Conservation (phyloP, 2,113 vertebrate genomes). For the Pelobates fuscus region DNA sequence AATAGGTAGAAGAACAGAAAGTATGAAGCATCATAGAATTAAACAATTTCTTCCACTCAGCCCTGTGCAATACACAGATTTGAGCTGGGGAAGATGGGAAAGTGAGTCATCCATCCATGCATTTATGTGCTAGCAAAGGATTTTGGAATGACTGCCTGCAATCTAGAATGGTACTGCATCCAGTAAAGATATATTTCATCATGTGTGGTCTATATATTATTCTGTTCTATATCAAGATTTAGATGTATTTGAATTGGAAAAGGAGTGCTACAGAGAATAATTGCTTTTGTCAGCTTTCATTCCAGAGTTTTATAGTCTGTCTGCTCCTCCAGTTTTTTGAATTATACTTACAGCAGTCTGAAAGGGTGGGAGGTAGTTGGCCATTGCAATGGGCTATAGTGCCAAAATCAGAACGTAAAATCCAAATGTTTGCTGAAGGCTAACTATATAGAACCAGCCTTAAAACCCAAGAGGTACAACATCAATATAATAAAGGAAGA, state of each 20-base stretch:
- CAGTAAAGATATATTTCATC: conserved; percentile 22
- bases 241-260: conserved; percentile 23
- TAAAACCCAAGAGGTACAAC: neutral
- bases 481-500: neutral
- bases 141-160: neutral
- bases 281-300: conserved; percentile 14
- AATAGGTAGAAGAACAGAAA: conserved; percentile 35
- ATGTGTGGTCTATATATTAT: neutral
- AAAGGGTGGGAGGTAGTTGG: conserved; percentile 5
- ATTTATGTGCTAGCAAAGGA: neutral
- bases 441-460: neutral
- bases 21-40: conserved; percentile 10
- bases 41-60: neutral
- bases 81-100: neutral
- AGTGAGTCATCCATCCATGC: neutral
- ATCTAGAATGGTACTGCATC: neutral
- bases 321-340: conserved; percentile 13
- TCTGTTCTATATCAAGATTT: conserved; percentile 15
- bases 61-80: neutral
- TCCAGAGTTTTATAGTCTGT: conserved; percentile 25
- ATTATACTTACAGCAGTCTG: conserved; percentile 6
- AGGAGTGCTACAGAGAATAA: neutral
- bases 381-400: neutral
- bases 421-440: neutral
- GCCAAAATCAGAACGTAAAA: neutral